phyloP scores from a whole-genome alignment of 2,888 invertebrate species.

The Drosophila nigritarsus region DNA sequence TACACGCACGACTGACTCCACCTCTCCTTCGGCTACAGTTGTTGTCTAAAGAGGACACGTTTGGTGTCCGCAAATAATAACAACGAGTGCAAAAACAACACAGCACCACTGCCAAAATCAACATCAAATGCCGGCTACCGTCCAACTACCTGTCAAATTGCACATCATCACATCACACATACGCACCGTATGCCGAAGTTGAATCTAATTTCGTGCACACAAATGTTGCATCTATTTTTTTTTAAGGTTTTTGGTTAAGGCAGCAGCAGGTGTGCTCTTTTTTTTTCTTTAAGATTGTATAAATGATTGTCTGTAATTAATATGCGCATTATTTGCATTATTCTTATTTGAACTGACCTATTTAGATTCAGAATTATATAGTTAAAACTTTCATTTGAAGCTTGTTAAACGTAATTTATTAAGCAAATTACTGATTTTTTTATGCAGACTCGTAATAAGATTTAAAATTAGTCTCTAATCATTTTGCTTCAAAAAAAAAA shows the following conservation, averaged over 20 bases:
- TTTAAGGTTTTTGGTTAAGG: not conserved
- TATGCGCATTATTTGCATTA: not conserved
- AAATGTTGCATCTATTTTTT: not conserved
- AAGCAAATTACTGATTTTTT: not conserved
- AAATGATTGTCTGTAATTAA: not conserved
- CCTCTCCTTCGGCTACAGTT: not conserved
- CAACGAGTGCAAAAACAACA: slow-evolving; percentile 45
- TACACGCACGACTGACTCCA: slow-evolving; percentile 51
- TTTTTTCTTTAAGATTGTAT: not conserved
- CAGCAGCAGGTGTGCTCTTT: no score
- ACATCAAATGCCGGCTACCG: slow-evolving; percentile 25
- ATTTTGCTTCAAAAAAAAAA: not conserved
- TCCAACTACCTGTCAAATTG: slow-evolving; percentile 9
- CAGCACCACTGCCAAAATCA: slow-evolving; percentile 40
- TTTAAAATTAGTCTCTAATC: not conserved
- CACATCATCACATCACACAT: slow-evolving; percentile 42
- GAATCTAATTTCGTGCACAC: slow-evolving; percentile 9
- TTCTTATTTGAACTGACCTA: not conserved
- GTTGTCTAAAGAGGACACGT: slow-evolving; percentile 35
- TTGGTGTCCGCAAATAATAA: slow-evolving; percentile 38
- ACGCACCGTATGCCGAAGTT: slow-evolving; percentile 28
- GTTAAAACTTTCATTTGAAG: not conserved
- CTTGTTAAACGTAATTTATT: not conserved
- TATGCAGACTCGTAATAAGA: not conserved
- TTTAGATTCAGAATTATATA: not conserved